Conservation (phyloP, 2,797 vertebrate genomes). For the Sebastes goodei region DNA sequence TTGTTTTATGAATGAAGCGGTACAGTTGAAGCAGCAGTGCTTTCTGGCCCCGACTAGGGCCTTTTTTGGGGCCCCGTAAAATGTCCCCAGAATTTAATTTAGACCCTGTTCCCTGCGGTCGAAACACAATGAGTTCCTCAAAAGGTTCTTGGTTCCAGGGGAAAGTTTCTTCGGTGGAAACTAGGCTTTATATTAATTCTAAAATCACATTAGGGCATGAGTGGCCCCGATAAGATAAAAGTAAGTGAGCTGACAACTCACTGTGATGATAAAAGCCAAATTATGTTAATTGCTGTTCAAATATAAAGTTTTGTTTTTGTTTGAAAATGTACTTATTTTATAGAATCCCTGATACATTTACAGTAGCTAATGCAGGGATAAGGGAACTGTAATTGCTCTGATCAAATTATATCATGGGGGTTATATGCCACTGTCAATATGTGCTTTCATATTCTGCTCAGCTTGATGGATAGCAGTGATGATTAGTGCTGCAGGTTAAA, state of each 20-base stretch:
- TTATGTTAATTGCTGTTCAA: no score
- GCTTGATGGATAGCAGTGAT: neutral
- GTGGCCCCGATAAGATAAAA: neutral
- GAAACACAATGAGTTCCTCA: no score
- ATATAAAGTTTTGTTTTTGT: neutral
- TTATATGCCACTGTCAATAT: neutral
- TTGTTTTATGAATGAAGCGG: no score
- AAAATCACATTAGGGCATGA: no score
- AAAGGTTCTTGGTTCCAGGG: no score
- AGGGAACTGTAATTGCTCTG: neutral
- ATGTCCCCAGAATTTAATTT: no score
- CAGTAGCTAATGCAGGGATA: neutral
- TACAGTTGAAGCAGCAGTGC: no score
- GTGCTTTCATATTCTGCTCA: neutral
- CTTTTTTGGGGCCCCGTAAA: no score
- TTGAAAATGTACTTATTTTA: neutral
- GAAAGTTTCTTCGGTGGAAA: no score
- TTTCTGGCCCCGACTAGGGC: no score
- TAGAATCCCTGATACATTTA: neutral
- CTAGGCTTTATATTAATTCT: no score
- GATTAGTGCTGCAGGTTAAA: slow-evolving; percentile 3
- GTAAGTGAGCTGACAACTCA: neutral
- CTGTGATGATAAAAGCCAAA: neutral
- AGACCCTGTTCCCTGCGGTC: no score
- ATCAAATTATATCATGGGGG: neutral